Percentiles rank a stretch among this genome's conserved stretches.
These are phyloP conservation scores for Pseudochaenichthys georgianus DNA, from an alignment of 2,797 vertebrate species.

Conservation along the genomic window DNA sequence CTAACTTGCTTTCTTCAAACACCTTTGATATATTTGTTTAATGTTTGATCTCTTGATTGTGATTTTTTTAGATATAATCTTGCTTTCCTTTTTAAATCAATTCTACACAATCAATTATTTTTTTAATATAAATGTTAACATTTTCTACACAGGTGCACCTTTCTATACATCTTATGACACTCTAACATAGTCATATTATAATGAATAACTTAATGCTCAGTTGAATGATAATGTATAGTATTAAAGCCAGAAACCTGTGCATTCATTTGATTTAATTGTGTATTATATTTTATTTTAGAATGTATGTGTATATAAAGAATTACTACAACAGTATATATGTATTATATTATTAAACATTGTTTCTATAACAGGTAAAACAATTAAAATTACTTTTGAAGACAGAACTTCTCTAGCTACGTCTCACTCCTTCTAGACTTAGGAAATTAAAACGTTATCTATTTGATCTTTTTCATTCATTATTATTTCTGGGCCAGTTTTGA, in stretches of 20 bases:
- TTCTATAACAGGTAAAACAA: neutral
- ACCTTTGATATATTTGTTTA: neutral
- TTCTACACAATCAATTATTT: too few species aligned
- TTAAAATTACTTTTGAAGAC: neutral
- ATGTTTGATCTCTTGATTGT: neutral
- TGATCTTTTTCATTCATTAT: neutral
- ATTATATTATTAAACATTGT: too few species aligned
- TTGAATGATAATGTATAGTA: neutral
- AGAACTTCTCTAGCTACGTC: neutral
- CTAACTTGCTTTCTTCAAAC: too few species aligned
- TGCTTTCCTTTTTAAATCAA: neutral
- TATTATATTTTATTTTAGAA: neutral
- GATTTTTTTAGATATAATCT: neutral
- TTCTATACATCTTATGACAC: neutral
- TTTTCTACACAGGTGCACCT: neutral
- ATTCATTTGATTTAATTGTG: neutral
- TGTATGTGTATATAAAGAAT: too few species aligned
- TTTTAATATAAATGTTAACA: too few species aligned
- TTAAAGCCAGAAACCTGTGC: too few species aligned
- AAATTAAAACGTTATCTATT: constrained; percentile 6
- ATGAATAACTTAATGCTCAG: neutral
- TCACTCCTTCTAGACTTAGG: neutral
- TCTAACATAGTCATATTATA: neutral
- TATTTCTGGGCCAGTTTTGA: constrained; percentile 18
- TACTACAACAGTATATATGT: too few species aligned